Percentiles rank a stretch among this genome's conserved stretches.
Conservation (phyloP, 2,888 invertebrate genomes). For the Trichopoda pennipes region DNA sequence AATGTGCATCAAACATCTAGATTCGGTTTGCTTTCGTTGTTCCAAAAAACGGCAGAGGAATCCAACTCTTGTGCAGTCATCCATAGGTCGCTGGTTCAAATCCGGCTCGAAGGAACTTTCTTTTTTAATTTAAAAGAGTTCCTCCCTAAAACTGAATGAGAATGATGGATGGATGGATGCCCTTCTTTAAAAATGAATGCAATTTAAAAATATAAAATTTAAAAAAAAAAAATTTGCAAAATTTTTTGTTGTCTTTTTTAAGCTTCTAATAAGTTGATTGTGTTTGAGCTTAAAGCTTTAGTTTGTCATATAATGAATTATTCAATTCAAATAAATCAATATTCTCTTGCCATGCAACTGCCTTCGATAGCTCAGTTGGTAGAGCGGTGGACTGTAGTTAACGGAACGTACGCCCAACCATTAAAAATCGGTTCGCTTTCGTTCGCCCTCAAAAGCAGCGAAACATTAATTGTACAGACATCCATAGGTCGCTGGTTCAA, state of each 20-base stretch:
- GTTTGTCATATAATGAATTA: too few relatives aligned
- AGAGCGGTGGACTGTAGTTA: conserved; percentile 73
- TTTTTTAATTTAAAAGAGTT: not conserved
- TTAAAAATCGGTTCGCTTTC: not conserved
- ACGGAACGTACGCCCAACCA: conserved; percentile 18
- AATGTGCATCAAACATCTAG: conserved; percentile 43
- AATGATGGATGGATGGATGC: too few relatives aligned
- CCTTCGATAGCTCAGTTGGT: conserved; percentile 74
- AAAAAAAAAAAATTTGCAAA: too few relatives aligned
- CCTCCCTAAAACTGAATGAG: too few relatives aligned
- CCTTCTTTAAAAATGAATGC: too few relatives aligned
- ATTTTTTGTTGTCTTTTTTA: too few relatives aligned
- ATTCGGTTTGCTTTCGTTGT: conserved; percentile 43
- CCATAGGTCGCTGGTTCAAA: conserved; percentile 87
- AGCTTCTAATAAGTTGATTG: too few relatives aligned
- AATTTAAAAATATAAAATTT: too few relatives aligned
- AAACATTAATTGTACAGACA: conserved; percentile 73
- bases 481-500: conserved; percentile 87
- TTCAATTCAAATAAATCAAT: too few relatives aligned
- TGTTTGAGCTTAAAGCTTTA: too few relatives aligned
- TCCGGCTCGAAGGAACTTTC: conserved; percentile 84
- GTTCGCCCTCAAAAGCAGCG: conserved; percentile 23
- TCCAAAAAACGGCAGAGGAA: conserved; percentile 31
- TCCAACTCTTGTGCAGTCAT: conserved; percentile 76
- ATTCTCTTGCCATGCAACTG: conserved; percentile 28